phyloP scores from a whole-genome alignment of 2,113 vertebrate genomes.

The Mungos mungo region DNA sequence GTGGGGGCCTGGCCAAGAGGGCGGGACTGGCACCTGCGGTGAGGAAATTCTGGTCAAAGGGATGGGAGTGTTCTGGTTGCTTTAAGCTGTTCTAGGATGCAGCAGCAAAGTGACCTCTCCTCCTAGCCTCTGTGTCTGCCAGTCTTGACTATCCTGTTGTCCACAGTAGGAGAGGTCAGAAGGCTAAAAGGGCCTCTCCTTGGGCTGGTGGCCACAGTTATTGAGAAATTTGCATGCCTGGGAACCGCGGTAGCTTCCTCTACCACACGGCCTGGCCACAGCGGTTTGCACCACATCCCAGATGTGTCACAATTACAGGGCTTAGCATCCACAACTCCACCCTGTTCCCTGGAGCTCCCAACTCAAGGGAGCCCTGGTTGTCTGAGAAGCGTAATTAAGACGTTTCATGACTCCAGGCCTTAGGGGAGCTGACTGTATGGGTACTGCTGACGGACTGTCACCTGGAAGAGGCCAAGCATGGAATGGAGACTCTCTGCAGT shows the following conservation, averaged over 20 bases:
- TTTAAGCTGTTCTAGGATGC: neutral
- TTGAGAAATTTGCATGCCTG: neutral
- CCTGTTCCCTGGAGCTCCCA: neutral
- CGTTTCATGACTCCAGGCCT: neutral
- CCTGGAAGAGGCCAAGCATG: neutral
- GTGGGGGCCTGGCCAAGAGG: neutral
- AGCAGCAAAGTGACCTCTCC: neutral
- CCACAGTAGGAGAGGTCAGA: neutral
- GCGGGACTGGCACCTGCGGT: rapidly evolving
- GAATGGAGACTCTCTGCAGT: neutral
- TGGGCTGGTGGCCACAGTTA: neutral
- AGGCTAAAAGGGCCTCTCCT: neutral
- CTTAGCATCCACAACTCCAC: neutral
- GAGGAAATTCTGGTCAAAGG: neutral
- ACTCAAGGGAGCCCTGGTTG: neutral
- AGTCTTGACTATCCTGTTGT: neutral
- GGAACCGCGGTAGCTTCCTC: neutral
- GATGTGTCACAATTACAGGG: neutral
- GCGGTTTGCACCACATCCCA: constrained; percentile 18
- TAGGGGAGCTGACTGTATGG: neutral
- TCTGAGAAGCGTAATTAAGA: neutral
- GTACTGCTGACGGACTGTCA: neutral
- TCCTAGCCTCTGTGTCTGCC: neutral
- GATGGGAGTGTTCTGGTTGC: neutral
- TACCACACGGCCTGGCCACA: rapidly evolving